Base-by-base conservation (phyloP, 2,113 vertebrate genomes). In the Spea bombifrons region DNA sequence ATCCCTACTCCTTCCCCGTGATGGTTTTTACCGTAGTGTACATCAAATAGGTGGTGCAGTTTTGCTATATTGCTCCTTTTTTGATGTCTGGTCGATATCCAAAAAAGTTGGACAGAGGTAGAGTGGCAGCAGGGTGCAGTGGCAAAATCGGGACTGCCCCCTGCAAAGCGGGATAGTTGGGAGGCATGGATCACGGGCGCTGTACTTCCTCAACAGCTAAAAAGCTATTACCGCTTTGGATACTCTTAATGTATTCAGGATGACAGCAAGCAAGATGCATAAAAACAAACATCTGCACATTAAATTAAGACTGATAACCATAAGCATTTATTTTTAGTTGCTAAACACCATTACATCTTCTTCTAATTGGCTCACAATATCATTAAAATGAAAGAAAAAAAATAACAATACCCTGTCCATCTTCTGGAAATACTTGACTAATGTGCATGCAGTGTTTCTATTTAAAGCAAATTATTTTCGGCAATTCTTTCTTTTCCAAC, bases 291-390 rank as follows among this genome's bases (percentile, higher is more conserved):
- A 69, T 65, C 7, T 72, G 16, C 43, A 53, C 48, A 72, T 61
- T 72, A 77, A 71, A 77, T 66, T 65, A 78, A 66, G 43, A 16
- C 68, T 66, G 57, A n/a, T 61, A 13, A 57, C 57, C 69, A 66
- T 72, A 73, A 67, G 44, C 77, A 78, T 73, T 66, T 79, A 67
- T 67, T 30, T 30, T 30, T 30, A 30, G 30, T 30, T 30, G 46
- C 5, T 70, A 68, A 68, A 45, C 7, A 47, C 9, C 55, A 5
- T 9, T 59, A 30, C 61, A 76, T 12, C 49, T 67, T 75, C 16
- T 50, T 30, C 55, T 15, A n/a, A 71, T 59, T 17, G 52, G 49
- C 61, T 12, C 5, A 66, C 3, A 45, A 43, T 57, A 73, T 61
- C 76, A 79, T 66, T 72, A 78, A 46, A 8, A 72, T 66, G 48